phyloP scores from a whole-genome alignment of 2,888 invertebrate genomes.

The Dioctria rufipes region DNA sequence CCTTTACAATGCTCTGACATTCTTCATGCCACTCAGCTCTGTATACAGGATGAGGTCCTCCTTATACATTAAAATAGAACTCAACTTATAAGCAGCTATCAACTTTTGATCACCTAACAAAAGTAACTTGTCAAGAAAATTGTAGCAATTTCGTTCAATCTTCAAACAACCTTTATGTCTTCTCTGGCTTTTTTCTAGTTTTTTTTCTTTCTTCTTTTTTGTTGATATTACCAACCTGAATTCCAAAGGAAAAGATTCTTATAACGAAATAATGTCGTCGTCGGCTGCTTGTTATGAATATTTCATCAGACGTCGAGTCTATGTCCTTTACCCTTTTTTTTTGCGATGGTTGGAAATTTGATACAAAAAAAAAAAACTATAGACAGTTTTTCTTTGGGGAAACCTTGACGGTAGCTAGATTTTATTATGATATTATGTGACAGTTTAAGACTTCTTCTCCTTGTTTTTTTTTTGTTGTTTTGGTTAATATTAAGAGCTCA shows the following conservation, averaged over 20 bases:
- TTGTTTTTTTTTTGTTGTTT: too few relatives aligned
- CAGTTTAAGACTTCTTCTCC: not conserved
- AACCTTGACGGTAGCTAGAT: not conserved
- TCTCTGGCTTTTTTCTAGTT: not conserved
- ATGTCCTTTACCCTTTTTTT: slow-evolving; percentile 21
- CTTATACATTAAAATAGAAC: not conserved
- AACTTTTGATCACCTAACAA: slow-evolving; percentile 42
- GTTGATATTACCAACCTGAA: slow-evolving; percentile 41
- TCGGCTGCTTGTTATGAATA: slow-evolving; percentile 45
- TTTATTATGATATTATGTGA: not conserved
- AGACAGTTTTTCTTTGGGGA: not conserved
- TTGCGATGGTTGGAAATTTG: not conserved
- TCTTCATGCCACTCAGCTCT: too few relatives aligned
- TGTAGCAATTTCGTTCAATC: slow-evolving; percentile 49
- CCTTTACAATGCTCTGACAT: too few relatives aligned
- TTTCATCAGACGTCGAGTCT: slow-evolving; percentile 43
- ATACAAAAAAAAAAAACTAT: not conserved
- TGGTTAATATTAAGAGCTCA: not conserved
- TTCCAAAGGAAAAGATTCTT: slow-evolving; percentile 44
- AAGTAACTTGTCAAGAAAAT: slow-evolving; percentile 49
- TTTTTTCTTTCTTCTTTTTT: slow-evolving; percentile 20
- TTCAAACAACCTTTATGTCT: slow-evolving; percentile 45
- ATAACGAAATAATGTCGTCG: slow-evolving; percentile 42
- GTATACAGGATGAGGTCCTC: too few relatives aligned
- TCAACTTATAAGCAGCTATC: not conserved